Percentiles rank a stretch among this genome's conserved stretches.
phyloP scores from a whole-genome alignment of 2,797 vertebrate species.

The Tapirus indicus region DNA sequence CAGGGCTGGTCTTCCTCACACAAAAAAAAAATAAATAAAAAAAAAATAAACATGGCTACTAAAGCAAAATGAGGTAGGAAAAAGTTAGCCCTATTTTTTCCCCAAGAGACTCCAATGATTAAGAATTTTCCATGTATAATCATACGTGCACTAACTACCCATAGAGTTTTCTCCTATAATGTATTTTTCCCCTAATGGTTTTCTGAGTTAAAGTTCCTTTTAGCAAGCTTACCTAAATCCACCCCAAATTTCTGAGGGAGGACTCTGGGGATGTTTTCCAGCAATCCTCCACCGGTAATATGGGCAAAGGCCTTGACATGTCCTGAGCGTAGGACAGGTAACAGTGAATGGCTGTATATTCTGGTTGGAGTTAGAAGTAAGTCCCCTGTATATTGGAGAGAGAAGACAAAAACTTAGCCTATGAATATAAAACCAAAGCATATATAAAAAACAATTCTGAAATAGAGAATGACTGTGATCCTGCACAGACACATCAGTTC shows the following conservation, averaged over 20 bases:
- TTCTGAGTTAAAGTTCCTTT: constrained; percentile 1
- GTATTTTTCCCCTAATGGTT: neutral
- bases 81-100: neutral
- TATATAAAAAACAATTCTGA: neutral
- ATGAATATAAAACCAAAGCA: neutral
- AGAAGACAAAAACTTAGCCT: constrained; percentile 29
- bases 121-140: neutral
- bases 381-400: constrained; percentile 89
- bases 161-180: neutral
- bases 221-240: constrained; percentile 89
- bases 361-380: constrained; percentile 95
- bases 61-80: neutral
- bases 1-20: too few species aligned
- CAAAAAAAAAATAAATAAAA: too few species aligned
- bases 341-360: constrained; percentile 94
- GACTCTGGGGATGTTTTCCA: constrained; percentile 97
- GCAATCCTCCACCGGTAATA: constrained; percentile 97
- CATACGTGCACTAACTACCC: neutral
- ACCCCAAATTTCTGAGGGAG: constrained; percentile 92
- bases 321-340: constrained; percentile 93
- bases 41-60: neutral
- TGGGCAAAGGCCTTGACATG: constrained; percentile 95
- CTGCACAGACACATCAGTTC: neutral
- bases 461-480: neutral
- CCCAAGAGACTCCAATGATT: neutral